Base-by-base conservation (phyloP, 2,888 invertebrate genomes). In the Mimas tiliae region DNA sequence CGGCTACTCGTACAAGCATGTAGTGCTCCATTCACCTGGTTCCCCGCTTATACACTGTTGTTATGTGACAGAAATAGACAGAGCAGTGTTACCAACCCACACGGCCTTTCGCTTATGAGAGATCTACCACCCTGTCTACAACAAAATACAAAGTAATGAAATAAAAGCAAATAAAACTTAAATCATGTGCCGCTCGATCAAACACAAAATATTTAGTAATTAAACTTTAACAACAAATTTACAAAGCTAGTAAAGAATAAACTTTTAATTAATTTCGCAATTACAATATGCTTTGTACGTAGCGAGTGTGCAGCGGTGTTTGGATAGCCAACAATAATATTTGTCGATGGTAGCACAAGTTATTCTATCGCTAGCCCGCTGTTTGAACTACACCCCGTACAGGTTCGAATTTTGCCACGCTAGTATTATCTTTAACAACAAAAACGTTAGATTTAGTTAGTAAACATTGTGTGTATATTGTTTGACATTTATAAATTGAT, bases 241-340 rank as follows among this genome's bases (percentile, higher is more conserved):
- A 21, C 51, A 19, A 51, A 21, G 1, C 64, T 12, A 51, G 6
- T 19, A 48, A 68, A 71, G 66, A 70, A 69, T 68, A 69, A 72
- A 79, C 74, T 77, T 80, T 79, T 78, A 83, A 81, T 84, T 81
- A 84, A 84, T 82, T 82, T 81, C 80, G 76, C 70, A 78, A 78
- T 76, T 73, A 74, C 74, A 78, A 72, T 69, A 70, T 68, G 70
- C 64, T 67, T 33, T 53, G 67, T 69, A 65, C 66, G 69, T 62
- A 71, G 68, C 55, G 70, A 65, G 70, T 71, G 70, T 63, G 68
- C 69, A 67, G 67, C 52, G 67, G 65, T 83, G 83, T 87, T 87
- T 85, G 84, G 80, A 75, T 81, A 76, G 75, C 81, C 76, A 84
- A 83, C 79, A 81, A 84, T 77, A 83, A 84, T 83, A 84, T 88